Conservation (phyloP, 2,888 invertebrate species). For the Melanchra persicariae region DNA sequence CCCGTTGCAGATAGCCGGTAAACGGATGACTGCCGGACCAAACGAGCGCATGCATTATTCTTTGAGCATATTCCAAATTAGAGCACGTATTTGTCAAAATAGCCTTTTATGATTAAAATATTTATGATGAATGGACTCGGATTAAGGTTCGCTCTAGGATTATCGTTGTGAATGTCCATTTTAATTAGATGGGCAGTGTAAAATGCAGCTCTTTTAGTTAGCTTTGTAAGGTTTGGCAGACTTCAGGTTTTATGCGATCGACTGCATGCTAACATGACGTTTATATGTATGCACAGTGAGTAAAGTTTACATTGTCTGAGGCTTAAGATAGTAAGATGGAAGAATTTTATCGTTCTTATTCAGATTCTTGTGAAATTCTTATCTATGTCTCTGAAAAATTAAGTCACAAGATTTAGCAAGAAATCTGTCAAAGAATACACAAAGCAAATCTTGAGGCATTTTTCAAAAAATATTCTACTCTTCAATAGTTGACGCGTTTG, state of each 20-base stretch:
- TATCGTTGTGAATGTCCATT: conserved; percentile 28
- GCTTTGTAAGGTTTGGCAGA: conserved; percentile 1
- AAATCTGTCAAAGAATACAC: not conserved
- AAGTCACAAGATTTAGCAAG: not conserved
- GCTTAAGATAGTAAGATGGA: not conserved
- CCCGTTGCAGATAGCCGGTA: conserved; percentile 70
- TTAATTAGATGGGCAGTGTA: conserved; percentile 17
- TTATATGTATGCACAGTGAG: not conserved
- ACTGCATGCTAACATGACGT: not conserved
- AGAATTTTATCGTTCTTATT: not conserved
- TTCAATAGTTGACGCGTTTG: conserved; percentile 36
- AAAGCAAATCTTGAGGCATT: not conserved
- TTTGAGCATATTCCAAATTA: conserved; percentile 65
- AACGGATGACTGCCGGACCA: conserved; percentile 69
- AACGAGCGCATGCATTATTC: conserved; percentile 64
- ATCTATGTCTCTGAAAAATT: not conserved
- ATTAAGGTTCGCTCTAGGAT: conserved; percentile 25
- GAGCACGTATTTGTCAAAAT: conserved; percentile 59
- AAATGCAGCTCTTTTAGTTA: not conserved
- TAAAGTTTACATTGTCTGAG: not conserved
- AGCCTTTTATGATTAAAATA: conserved; percentile 47
- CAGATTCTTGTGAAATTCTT: not conserved
- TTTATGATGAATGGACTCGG: conserved; percentile 34
- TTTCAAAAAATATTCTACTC: conserved; percentile 26
- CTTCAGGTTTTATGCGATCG: not conserved